A percentile compares a stretch with the other conserved stretches of the same genome.
Conservation (phyloP, 2,888 invertebrate genomes). For the Agrochola macilenta region DNA sequence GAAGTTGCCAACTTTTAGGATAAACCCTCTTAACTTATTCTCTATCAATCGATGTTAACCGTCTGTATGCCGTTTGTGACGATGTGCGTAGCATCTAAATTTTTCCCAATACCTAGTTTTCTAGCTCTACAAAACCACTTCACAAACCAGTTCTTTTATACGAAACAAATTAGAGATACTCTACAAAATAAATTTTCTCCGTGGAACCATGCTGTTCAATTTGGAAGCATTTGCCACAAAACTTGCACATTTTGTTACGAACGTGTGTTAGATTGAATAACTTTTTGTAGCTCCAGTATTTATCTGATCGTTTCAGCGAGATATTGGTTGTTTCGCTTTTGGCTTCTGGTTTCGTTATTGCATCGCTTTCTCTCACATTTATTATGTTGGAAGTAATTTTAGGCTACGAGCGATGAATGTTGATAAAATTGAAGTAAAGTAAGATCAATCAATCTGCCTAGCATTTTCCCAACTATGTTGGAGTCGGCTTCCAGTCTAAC, state of each 20-base stretch:
- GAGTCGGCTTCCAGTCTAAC: too few relatives aligned
- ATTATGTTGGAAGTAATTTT: slow-evolving; percentile 33
- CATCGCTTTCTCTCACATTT: slow-evolving; percentile 41
- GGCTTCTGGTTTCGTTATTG: slow-evolving; percentile 52
- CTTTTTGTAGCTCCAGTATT: slow-evolving; percentile 56
- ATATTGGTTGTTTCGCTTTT: slow-evolving; percentile 56
- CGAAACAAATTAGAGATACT: slow-evolving; percentile 13
- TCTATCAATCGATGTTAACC: too few relatives aligned
- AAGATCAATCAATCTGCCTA: neutral
- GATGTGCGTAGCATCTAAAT: too few relatives aligned
- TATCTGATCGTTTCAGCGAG: slow-evolving; percentile 57
- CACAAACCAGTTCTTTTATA: neutral
- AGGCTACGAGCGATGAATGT: neutral
- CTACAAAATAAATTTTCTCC: slow-evolving; percentile 40
- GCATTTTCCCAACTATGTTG: too few relatives aligned
- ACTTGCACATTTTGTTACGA: slow-evolving; percentile 51
- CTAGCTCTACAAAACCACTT: too few relatives aligned
- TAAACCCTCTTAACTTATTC: too few relatives aligned
- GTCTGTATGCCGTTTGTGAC: neutral
- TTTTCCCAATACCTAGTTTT: too few relatives aligned
- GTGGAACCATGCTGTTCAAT: slow-evolving; percentile 37
- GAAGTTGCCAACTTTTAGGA: too few relatives aligned
- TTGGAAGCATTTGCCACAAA: slow-evolving; percentile 49
- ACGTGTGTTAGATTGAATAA: slow-evolving; percentile 62
- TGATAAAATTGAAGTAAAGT: neutral